Conservation (phyloP, 2,113 vertebrate genomes). For the Cyprinodon brontotheroides region DNA sequence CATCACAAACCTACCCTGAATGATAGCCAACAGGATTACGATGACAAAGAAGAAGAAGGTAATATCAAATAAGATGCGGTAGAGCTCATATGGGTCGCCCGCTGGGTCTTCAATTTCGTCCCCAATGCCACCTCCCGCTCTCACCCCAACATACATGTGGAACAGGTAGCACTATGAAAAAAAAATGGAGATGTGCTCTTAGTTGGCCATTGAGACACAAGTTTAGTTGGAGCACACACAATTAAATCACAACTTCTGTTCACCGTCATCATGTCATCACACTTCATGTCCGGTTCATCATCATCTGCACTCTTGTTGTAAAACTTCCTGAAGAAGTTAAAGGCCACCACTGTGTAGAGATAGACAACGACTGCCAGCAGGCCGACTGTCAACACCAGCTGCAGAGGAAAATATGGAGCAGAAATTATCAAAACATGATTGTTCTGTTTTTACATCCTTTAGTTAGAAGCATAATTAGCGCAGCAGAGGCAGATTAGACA, state of each 20-base stretch:
- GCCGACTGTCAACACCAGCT: constrained; percentile 95
- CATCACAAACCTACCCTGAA: constrained; percentile 84
- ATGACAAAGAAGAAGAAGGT: constrained; percentile 99
- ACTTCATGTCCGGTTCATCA: constrained; percentile 97
- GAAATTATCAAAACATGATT: background rate
- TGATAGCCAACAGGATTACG: constrained; percentile 97
- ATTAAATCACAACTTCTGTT: constrained; percentile 24
- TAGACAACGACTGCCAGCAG: constrained; percentile 96
- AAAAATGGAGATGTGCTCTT: background rate
- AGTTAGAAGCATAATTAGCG: background rate
- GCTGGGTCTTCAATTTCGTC: constrained; percentile 98
- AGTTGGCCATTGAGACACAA: background rate
- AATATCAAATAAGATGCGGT: constrained; percentile 97
- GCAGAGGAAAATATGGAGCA: constrained; percentile 12
- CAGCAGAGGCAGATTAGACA: constrained; percentile 5
- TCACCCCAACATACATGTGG: constrained; percentile 98
- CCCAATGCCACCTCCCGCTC: constrained; percentile 96
- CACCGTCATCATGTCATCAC: constrained; percentile 99
- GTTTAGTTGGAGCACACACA: background rate
- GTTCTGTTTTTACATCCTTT: background rate
- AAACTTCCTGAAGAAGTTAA: constrained; percentile 99
- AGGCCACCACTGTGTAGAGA: constrained; percentile 97
- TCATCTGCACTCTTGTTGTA: constrained; percentile 98
- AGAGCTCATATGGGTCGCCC: constrained; percentile 97
- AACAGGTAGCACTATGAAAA: constrained; percentile 91